Conservation (phyloP, 2,797 vertebrate genomes). For the Tadarida brasiliensis region DNA sequence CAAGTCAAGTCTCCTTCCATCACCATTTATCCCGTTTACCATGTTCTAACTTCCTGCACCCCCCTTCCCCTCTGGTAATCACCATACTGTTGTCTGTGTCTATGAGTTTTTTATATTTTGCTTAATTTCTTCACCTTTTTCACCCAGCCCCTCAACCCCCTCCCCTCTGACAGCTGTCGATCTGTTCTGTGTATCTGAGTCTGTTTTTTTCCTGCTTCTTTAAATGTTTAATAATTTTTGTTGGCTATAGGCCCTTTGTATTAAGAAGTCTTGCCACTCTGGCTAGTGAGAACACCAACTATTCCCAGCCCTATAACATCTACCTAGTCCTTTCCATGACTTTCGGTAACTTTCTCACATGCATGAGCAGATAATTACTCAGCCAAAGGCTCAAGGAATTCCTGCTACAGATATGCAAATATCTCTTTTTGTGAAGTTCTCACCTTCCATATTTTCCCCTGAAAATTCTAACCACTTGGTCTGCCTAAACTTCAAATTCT, state of each 20-base stretch:
- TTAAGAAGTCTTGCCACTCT: not conserved
- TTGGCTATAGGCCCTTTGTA: not conserved
- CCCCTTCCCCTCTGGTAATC: not conserved
- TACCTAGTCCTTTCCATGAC: not conserved
- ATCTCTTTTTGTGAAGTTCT: not conserved
- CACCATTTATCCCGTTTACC: not conserved
- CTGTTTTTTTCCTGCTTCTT: not conserved
- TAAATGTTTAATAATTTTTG: not conserved
- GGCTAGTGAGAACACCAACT: not conserved
- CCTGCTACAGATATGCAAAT: not conserved
- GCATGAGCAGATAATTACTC: not conserved
- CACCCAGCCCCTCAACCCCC: not conserved
- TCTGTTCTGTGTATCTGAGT: not conserved
- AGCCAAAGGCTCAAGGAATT: constrained; percentile 14
- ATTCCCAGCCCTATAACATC: not conserved
- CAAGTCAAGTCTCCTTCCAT: not conserved
- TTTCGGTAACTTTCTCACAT: constrained; percentile 29
- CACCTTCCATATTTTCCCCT: not conserved
- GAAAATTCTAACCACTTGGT: constrained; percentile 7
- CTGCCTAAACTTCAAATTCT: constrained; percentile 15
- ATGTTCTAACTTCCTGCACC: not conserved
- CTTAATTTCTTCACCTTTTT: not conserved
- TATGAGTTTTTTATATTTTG: not conserved
- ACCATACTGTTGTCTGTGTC: not conserved
- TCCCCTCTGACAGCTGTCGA: not conserved